Conservation (phyloP, 2,113 vertebrate species). For the Ahaetulla prasina region DNA sequence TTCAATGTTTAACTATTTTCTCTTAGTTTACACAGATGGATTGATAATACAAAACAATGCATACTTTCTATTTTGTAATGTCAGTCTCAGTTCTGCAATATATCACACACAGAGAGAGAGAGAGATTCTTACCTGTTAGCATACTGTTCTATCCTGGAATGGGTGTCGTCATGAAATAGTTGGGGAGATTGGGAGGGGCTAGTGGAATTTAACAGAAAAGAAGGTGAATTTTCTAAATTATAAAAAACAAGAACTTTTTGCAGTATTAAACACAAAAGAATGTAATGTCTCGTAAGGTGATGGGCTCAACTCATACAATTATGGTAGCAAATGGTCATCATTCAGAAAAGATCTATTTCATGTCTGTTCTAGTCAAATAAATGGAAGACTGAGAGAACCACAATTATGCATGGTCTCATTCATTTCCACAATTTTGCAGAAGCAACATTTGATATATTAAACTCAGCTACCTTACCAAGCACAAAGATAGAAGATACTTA, state of each 20-base stretch:
- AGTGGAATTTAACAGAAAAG: slow-evolving; percentile 27
- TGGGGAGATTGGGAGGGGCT: slow-evolving; percentile 90
- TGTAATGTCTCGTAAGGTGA: slow-evolving; percentile 31
- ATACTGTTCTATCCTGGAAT: slow-evolving; percentile 94
- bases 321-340: slow-evolving; percentile 35
- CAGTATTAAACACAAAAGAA: not conserved
- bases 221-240: not conserved
- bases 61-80: not conserved
- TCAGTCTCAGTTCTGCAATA: not conserved
- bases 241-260: not conserved
- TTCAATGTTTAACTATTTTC: not conserved
- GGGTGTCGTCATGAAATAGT: slow-evolving; percentile 93
- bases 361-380: not conserved
- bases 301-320: slow-evolving; percentile 14
- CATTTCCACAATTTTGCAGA: not conserved
- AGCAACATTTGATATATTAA: not conserved
- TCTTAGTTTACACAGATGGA: not conserved
- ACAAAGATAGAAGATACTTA: slow-evolving; percentile 76
- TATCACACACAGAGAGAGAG: no score
- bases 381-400: not conserved
- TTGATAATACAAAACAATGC: not conserved
- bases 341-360: slow-evolving; percentile 13
- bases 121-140: slow-evolving; percentile 83
- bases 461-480: not conserved
- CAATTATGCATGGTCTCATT: not conserved